phyloP scores from a whole-genome alignment of 2,888 invertebrate genomes.

The Stictocephala bisonia region DNA sequence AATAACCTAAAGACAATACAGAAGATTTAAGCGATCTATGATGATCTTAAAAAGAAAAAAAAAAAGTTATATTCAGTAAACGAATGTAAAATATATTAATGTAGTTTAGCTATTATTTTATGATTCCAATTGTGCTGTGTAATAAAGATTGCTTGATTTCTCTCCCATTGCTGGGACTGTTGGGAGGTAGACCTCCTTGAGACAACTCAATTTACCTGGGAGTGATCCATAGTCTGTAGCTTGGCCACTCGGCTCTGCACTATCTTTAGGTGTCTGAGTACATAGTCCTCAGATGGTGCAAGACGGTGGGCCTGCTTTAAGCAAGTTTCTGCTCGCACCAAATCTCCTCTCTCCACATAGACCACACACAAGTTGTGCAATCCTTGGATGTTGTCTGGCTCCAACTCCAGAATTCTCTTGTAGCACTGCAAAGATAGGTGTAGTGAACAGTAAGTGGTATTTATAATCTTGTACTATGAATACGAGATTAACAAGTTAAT shows the following conservation, averaged over 20 bases:
- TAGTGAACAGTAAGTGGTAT: conserved; percentile 13
- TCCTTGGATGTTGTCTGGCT: conserved; percentile 93
- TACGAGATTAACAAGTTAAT: too few relatives aligned
- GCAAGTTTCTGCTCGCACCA: conserved; percentile 87
- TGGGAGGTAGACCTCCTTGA: too few relatives aligned
- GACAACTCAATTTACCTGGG: too few relatives aligned
- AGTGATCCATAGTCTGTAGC: conserved; percentile 43
- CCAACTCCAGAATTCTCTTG: conserved; percentile 84
- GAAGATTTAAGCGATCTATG: too few relatives aligned
- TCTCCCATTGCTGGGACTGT: too few relatives aligned
- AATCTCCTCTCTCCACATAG: conserved; percentile 89
- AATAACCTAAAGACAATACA: too few relatives aligned
- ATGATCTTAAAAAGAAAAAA: too few relatives aligned
- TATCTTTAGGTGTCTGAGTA: conserved; percentile 88
- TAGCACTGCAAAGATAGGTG: conserved; percentile 77
- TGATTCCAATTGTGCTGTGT: too few relatives aligned
- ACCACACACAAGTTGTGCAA: conserved; percentile 97
- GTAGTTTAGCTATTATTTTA: too few relatives aligned
- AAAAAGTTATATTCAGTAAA: too few relatives aligned
- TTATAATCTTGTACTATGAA: background rate
- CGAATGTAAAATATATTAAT: too few relatives aligned
- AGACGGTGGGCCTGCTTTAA: conserved; percentile 81
- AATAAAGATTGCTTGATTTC: too few relatives aligned
- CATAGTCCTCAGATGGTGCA: conserved; percentile 92
- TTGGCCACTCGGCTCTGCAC: conserved; percentile 69